phyloP scores from a whole-genome alignment of 37 sponge, comb jelly and placozoan species.

The Spongia lamella region DNA sequence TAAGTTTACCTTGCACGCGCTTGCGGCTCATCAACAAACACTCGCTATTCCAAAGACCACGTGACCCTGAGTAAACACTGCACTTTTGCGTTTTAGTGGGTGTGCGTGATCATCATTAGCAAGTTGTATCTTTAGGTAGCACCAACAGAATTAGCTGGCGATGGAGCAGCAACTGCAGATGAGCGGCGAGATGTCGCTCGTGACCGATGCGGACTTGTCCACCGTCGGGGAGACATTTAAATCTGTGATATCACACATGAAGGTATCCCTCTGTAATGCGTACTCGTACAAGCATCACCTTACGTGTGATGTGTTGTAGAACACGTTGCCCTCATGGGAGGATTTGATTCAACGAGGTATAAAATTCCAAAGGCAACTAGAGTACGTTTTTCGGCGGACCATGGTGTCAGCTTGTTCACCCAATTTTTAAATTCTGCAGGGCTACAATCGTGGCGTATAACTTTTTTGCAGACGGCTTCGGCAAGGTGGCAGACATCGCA shows the following conservation, averaged over 20 bases:
- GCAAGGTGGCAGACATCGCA: conserved; percentile 60
- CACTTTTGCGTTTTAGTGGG: too few relatives aligned
- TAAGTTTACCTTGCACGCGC: too few relatives aligned
- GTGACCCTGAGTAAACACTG: too few relatives aligned
- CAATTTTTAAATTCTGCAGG: conserved; percentile 7
- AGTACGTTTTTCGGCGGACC: conserved; percentile 45
- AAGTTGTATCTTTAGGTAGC: too few relatives aligned
- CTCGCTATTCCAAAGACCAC: too few relatives aligned
- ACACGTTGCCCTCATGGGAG: conserved; percentile 71
- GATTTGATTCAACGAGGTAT: conserved; percentile 63
- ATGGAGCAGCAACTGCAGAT: too few relatives aligned
- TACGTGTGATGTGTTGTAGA: conserved; percentile 35
- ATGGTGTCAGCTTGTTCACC: not conserved
- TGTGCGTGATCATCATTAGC: too few relatives aligned
- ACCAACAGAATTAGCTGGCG: too few relatives aligned
- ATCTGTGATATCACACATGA: conserved; percentile 58
- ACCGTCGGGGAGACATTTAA: conserved; percentile 70
- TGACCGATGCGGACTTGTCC: conserved; percentile 9
- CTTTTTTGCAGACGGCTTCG: conserved; percentile 62
- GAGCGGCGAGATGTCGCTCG: too few relatives aligned
- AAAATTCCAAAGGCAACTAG: conserved; percentile 57
- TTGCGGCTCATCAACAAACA: too few relatives aligned
- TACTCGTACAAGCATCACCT: not conserved
- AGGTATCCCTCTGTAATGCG: conserved; percentile 45
- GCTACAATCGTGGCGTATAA: conserved; percentile 33